Percentiles rank a stretch among this genome's conserved stretches.
phyloP scores from a whole-genome alignment of 1,140 invertebrate genomes.

The Anastrepha ludens region DNA sequence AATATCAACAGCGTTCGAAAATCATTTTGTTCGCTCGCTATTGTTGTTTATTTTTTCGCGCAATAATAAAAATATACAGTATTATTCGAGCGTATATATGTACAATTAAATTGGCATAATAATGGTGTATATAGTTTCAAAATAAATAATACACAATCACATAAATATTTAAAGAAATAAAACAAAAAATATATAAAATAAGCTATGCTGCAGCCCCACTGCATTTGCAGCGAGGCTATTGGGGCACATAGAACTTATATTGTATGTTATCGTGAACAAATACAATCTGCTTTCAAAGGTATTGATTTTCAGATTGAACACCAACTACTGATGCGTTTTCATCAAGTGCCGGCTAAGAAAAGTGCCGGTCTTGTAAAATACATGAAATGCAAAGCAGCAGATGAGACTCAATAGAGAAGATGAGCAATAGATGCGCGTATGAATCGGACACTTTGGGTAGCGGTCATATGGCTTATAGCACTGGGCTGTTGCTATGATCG shows the following conservation, averaged over 20 bases:
- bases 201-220: background rate
- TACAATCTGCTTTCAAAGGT: background rate
- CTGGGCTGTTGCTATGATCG: no score
- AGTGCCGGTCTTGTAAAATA: no score
- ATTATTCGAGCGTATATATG: slow-evolving; percentile 41
- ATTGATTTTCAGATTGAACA: background rate
- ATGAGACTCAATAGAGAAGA: no score
- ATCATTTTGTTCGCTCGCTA: background rate
- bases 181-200: slow-evolving; percentile 54
- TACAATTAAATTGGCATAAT: background rate
- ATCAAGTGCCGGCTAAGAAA: no score
- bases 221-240: background rate
- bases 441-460: no score
- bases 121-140: slow-evolving; percentile 13
- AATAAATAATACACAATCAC: slow-evolving; percentile 57
- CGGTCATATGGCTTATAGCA: no score
- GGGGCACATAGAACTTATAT: background rate
- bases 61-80: slow-evolving; percentile 6
- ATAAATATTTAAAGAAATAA: slow-evolving; percentile 59
- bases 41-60: background rate
- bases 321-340: background rate
- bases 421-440: no score
- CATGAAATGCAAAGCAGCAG: no score
- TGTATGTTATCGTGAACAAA: background rate
- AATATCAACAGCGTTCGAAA: background rate